phyloP scores from a whole-genome alignment of 2,888 invertebrate genomes.

The Chirona hameri region DNA sequence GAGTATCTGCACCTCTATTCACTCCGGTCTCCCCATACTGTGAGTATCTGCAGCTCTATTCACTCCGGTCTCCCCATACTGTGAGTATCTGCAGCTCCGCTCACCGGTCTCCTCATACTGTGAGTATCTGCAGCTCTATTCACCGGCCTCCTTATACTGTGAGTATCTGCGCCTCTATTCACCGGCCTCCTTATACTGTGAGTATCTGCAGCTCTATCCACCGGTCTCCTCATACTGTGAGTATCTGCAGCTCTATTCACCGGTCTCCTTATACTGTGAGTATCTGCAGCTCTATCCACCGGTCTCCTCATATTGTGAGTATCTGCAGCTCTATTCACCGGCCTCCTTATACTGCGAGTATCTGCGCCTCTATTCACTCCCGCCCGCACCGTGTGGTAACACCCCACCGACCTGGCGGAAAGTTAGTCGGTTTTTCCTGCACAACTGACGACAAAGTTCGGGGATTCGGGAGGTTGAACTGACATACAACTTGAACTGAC shows the following conservation, averaged over 20 bases:
- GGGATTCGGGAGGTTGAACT: no score
- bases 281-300: constrained; percentile 41
- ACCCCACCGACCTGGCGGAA: no score
- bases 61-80: constrained; percentile 75
- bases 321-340: no score
- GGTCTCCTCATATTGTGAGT: no score
- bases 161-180: constrained; percentile 59
- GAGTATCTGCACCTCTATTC: constrained; percentile 56
- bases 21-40: constrained; percentile 78
- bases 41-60: constrained; percentile 60
- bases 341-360: no score
- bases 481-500: no score
- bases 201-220: constrained; percentile 55
- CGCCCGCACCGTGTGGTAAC: no score
- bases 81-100: constrained; percentile 65
- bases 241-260: constrained; percentile 58
- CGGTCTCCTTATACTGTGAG: constrained; percentile 82
- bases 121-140: constrained; percentile 63
- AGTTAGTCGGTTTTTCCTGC: no score
- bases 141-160: constrained; percentile 77
- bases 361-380: no score
- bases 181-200: constrained; percentile 78
- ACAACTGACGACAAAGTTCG: no score
- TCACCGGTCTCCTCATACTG: constrained; percentile 77
- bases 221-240: constrained; percentile 80